Percentiles rank a stretch among this genome's conserved stretches.
phyloP scores from a whole-genome alignment of 1,140 invertebrate species.

The Listronotus bonariensis region DNA sequence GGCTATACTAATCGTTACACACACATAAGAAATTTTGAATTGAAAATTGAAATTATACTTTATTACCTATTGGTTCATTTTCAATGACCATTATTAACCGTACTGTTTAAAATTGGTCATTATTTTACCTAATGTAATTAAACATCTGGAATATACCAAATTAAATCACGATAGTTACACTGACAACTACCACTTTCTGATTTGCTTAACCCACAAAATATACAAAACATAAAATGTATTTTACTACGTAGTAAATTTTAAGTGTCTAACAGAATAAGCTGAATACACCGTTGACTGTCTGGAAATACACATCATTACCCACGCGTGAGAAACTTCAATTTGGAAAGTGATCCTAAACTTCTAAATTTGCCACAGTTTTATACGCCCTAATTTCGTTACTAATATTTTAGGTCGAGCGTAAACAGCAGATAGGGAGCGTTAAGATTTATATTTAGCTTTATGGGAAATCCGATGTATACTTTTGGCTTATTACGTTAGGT shows the following conservation, averaged over 20 bases:
- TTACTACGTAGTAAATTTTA: constrained; percentile 4
- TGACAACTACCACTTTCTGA: too few species aligned
- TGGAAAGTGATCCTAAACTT: constrained; percentile 38
- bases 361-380: constrained; percentile 42
- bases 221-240: not conserved
- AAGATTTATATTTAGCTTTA: constrained; percentile 30
- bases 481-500: constrained; percentile 12
- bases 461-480: constrained; percentile 15
- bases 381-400: constrained; percentile 39
- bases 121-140: too few species aligned
- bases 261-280: not conserved
- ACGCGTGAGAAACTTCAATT: constrained; percentile 33
- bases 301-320: constrained; percentile 16
- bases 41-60: too few species aligned
- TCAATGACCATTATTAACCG: too few species aligned
- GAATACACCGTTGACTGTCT: not conserved
- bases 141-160: too few species aligned
- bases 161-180: too few species aligned
- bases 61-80: too few species aligned
- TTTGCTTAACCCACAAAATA: too few species aligned
- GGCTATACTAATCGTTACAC: constrained; percentile 3
- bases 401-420: constrained; percentile 35
- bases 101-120: too few species aligned
- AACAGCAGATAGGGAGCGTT: constrained; percentile 12
- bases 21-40: not conserved